phyloP scores from a whole-genome alignment of 2,113 vertebrate genomes.

The Vulpes vulpes region DNA sequence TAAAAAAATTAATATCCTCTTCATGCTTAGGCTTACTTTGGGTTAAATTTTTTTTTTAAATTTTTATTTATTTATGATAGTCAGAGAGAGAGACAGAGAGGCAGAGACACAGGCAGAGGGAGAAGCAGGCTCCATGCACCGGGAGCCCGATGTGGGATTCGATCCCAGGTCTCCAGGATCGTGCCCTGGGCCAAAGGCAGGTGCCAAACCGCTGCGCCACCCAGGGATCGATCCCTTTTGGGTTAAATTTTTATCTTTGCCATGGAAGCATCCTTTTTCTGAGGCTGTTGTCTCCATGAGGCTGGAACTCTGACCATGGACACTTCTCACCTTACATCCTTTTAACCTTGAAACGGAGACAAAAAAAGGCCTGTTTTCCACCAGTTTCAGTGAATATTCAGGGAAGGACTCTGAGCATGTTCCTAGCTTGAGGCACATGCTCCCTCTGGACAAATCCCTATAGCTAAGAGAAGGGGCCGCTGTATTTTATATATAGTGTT shows the following conservation, averaged over 20 bases:
- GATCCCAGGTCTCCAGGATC: too few species aligned
- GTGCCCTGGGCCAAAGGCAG: too few species aligned
- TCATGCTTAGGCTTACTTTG: neutral
- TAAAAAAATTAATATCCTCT: neutral
- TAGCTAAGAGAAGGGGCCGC: neutral
- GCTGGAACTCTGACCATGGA: neutral
- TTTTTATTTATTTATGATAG: too few species aligned
- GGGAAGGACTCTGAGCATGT: neutral
- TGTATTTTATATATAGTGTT: neutral
- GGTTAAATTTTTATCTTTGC: neutral
- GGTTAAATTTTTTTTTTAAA: too few species aligned
- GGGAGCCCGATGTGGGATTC: too few species aligned
- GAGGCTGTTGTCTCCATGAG: neutral
- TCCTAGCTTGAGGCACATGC: neutral
- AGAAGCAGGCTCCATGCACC: too few species aligned
- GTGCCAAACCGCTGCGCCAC: too few species aligned
- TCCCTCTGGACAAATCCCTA: neutral
- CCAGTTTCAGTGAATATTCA: neutral
- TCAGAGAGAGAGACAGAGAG: too few species aligned
- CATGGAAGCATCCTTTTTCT: neutral
- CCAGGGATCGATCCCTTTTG: neutral
- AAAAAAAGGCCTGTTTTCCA: neutral
- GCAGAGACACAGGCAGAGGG: too few species aligned
- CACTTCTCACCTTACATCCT: neutral
- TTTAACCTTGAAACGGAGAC: neutral